Evolutionary conservation across 2,113 vertebrate species (phyloP).

Genomic region (Ginglymostoma cirratum): DNA sequence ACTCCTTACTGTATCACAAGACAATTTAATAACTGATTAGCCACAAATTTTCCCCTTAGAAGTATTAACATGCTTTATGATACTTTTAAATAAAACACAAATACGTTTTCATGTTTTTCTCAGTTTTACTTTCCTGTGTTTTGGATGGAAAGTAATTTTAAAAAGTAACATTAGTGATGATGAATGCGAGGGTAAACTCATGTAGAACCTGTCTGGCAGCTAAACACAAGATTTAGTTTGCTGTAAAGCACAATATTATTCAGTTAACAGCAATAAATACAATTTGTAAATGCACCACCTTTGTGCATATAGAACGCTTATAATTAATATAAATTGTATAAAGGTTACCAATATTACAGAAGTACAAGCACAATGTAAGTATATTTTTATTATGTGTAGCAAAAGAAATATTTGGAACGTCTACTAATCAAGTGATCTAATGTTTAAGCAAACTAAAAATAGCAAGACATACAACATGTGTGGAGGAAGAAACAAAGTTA

Average conservation of each 20-base stretch:
- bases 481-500: no score
- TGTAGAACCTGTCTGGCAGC: neutral
- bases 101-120: neutral
- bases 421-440: neutral
- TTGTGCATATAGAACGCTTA: neutral
- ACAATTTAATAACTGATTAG: neutral
- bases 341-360: neutral
- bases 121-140: neutral
- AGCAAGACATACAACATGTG: neutral
- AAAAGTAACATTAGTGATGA: neutral
- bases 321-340: neutral
- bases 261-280: neutral
- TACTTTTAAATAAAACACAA: conserved; percentile 1
- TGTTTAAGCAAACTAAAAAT: neutral
- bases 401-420: neutral
- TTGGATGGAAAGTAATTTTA: neutral
- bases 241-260: neutral
- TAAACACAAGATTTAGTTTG: neutral
- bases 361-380: neutral
- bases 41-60: neutral
- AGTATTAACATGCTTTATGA: neutral
- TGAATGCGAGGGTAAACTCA: neutral
- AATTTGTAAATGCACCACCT: neutral
- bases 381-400: neutral
- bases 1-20: conserved; percentile 2